These are phyloP conservation scores for Lucilia cuprina DNA, from an alignment of 1,140 invertebrate species.

Conservation along the genomic window DNA sequence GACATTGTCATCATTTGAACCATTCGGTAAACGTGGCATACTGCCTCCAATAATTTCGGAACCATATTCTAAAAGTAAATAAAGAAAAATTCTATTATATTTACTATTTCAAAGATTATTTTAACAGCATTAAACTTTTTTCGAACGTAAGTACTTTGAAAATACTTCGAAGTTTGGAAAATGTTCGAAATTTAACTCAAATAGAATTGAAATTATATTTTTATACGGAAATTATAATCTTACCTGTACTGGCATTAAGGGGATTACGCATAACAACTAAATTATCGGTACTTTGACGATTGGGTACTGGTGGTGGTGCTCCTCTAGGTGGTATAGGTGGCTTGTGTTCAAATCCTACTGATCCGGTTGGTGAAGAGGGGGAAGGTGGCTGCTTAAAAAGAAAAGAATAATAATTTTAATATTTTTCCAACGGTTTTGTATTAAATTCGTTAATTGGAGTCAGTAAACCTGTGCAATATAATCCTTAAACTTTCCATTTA, in stretches of 20 bases:
- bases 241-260: conserved; percentile 51
- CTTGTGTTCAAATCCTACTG: conserved; percentile 63
- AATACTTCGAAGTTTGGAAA: too few species aligned
- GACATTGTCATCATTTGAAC: conserved; percentile 49
- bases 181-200: too few species aligned
- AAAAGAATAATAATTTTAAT: neutral
- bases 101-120: too few species aligned
- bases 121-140: neutral
- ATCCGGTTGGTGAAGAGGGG: conserved; percentile 50
- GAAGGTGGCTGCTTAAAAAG: conserved; percentile 60
- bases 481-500: too few species aligned
- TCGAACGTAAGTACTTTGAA: neutral
- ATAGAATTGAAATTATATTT: too few species aligned
- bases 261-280: conserved; percentile 54
- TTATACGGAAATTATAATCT: neutral
- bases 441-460: too few species aligned
- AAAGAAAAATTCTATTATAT: neutral
- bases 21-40: conserved; percentile 50
- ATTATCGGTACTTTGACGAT: conserved; percentile 59
- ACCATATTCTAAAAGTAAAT: conserved; percentile 16
- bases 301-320: conserved; percentile 65
- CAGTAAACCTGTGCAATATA: too few species aligned
- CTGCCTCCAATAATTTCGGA: conserved; percentile 38
- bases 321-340: conserved; percentile 68
- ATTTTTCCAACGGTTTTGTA: neutral